Percentiles rank a stretch among this genome's conserved stretches.
Evolutionary conservation across 2,797 vertebrate genomes (phyloP).

Genomic region (Megaceryle alcyon): DNA sequence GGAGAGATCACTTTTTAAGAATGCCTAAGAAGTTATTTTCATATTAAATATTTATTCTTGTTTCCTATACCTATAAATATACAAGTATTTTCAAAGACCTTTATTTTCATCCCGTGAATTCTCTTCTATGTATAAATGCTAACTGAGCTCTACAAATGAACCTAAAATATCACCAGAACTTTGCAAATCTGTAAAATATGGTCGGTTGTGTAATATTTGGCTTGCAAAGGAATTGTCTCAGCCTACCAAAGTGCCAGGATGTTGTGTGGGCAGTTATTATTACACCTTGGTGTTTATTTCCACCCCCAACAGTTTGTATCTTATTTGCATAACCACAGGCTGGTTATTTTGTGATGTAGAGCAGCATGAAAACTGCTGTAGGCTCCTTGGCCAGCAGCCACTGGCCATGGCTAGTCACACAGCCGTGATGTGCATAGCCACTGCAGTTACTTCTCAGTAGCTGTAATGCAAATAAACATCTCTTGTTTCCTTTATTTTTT

Average conservation of each 20-base stretch:
- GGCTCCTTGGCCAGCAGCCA: conserved; percentile 11
- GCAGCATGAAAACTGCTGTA: background rate
- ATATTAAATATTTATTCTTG: background rate
- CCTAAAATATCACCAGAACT: background rate
- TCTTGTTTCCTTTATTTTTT: background rate
- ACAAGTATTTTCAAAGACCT: background rate
- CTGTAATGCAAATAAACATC: conserved; percentile 10
- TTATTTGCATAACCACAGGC: background rate
- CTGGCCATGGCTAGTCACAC: background rate
- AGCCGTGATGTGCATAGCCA: background rate
- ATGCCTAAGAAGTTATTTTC: background rate
- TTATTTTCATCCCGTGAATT: background rate
- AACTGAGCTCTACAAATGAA: background rate
- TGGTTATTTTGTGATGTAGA: background rate
- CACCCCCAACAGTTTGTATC: background rate
- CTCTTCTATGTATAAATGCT: background rate
- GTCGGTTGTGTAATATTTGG: background rate
- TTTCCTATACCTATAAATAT: background rate
- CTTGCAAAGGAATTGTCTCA: background rate
- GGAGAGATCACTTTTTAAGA: background rate
- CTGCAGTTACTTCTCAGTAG: background rate
- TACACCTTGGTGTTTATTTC: background rate
- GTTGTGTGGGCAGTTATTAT: background rate
- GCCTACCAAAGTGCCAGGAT: background rate
- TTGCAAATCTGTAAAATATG: background rate